A percentile compares a stretch with the other conserved stretches of the same genome.
Evolutionary conservation across 2,888 invertebrate species (phyloP).

Genomic region (Laothoe populi): DNA sequence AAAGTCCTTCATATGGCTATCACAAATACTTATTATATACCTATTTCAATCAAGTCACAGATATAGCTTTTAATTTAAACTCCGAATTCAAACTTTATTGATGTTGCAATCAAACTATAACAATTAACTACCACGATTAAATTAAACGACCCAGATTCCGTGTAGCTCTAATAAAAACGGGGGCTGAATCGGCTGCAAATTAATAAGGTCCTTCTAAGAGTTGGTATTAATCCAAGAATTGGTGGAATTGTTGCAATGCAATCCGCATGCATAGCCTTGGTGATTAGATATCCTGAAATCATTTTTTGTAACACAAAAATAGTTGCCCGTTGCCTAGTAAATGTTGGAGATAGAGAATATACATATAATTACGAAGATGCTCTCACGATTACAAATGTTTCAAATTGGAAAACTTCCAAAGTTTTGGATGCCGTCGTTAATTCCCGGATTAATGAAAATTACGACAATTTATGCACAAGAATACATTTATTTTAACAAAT

Average conservation of each 20-base stretch:
- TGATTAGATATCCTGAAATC: slow-evolving; percentile 48
- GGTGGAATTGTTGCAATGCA: slow-evolving; percentile 34
- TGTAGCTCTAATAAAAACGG: not conserved
- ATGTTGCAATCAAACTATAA: not conserved
- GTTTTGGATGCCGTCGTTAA: slow-evolving; percentile 69
- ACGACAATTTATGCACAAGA: slow-evolving; percentile 47
- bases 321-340: slow-evolving; percentile 63
- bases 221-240: slow-evolving; percentile 25
- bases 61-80: not conserved
- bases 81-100: no score
- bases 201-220: slow-evolving; percentile 15
- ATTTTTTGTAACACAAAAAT: slow-evolving; percentile 65
- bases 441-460: slow-evolving; percentile 75
- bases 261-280: slow-evolving; percentile 40
- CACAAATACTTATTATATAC: slow-evolving; percentile 1
- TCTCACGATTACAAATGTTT: slow-evolving; percentile 64
- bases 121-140: not conserved
- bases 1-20: slow-evolving; percentile 18
- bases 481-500: slow-evolving; percentile 47
- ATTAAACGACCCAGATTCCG: not conserved
- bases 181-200: not conserved
- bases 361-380: slow-evolving; percentile 76
- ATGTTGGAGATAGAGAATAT: slow-evolving; percentile 68
- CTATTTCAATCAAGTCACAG: not conserved
- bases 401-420: slow-evolving; percentile 80